phyloP scores from a whole-genome alignment of 2,113 vertebrate genomes.

The Electrona antarctica region DNA sequence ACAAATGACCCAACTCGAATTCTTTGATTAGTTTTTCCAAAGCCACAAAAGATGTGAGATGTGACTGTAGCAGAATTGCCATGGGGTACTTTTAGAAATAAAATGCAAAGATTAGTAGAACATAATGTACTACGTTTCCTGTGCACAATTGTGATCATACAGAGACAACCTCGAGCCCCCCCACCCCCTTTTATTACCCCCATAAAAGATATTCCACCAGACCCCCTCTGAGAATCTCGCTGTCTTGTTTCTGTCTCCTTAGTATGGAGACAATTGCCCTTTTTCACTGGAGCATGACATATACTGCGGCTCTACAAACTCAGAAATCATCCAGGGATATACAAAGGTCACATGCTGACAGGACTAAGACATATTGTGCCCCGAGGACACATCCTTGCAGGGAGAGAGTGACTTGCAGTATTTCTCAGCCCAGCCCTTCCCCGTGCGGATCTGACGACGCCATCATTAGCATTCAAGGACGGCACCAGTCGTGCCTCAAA shows the following conservation, averaged over 20 bases:
- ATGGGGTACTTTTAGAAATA: conserved; percentile 39
- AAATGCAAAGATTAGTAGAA: conserved; percentile 16
- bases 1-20: too few relatives aligned
- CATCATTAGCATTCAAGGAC: conserved; percentile 67
- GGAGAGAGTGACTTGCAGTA: conserved; percentile 57
- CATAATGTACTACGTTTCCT: not conserved
- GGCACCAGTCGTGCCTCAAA: conserved; percentile 43
- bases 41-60: too few relatives aligned
- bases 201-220: conserved; percentile 25
- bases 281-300: conserved; percentile 52
- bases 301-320: conserved; percentile 58
- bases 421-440: conserved; percentile 41
- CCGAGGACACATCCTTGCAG: conserved; percentile 48
- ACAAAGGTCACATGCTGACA: conserved; percentile 74
- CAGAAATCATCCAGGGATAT: conserved; percentile 62
- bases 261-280: conserved; percentile 61
- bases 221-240: conserved; percentile 32
- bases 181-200: conserved; percentile 10
- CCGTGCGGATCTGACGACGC: conserved; percentile 21
- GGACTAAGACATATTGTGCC: conserved; percentile 68
- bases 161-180: conserved; percentile 36
- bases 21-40: too few relatives aligned
- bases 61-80: too few relatives aligned
- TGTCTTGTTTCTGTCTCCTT: conserved; percentile 52
- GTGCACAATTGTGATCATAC: conserved; percentile 18